A percentile compares a stretch with the other conserved stretches of the same genome.
Evolutionary conservation across 2,797 vertebrate genomes (phyloP).

Genomic region (Squalus acanthias): DNA sequence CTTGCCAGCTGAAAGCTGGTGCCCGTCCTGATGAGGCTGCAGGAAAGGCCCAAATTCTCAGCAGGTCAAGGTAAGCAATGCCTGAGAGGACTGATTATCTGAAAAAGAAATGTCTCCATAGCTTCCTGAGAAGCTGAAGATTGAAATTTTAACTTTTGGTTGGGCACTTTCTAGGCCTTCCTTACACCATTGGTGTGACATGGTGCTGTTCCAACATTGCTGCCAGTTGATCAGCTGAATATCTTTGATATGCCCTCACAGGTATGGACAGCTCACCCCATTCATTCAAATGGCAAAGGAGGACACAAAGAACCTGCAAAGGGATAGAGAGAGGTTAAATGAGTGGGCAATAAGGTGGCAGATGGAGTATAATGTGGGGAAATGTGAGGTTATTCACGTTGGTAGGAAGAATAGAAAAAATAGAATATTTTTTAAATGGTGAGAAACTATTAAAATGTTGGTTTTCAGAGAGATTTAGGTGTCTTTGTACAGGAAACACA

Average conservation of each 20-base stretch:
- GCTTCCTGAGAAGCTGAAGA: background rate
- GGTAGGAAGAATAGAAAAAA: too few species aligned
- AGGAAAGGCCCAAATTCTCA: background rate
- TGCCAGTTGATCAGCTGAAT: background rate
- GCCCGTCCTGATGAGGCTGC: background rate
- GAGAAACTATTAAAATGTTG: too few species aligned
- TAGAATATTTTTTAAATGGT: too few species aligned
- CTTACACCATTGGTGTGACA: background rate
- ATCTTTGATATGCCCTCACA: background rate
- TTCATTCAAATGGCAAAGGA: background rate
- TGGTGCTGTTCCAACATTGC: background rate
- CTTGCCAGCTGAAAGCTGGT: background rate
- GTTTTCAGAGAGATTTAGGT: too few species aligned
- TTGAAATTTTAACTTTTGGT: background rate
- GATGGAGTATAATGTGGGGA: too few species aligned
- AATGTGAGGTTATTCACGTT: too few species aligned
- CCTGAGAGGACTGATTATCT: background rate
- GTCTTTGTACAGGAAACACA: too few species aligned
- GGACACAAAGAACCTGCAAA: too few species aligned
- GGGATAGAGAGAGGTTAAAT: too few species aligned
- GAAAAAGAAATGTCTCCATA: background rate
- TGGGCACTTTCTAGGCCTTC: background rate
- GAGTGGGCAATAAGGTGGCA: too few species aligned
- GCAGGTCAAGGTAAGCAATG: background rate
- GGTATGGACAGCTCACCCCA: background rate